phyloP scores from a whole-genome alignment of 2,113 vertebrate genomes.

The Tenebrosternarchus preto region DNA sequence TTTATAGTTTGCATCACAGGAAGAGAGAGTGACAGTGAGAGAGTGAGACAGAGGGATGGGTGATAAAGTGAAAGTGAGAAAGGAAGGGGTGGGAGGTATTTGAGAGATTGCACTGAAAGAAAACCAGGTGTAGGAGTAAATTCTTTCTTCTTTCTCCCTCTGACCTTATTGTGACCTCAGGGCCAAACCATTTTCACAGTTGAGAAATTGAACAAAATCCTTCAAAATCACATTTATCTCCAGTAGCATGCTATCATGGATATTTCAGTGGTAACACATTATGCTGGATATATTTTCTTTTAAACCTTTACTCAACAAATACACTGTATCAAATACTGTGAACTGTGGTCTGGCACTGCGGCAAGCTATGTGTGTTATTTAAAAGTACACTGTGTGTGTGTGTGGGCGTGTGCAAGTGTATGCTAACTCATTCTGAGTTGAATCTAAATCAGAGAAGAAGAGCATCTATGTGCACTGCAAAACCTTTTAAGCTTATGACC shows the following conservation, averaged over 20 bases:
- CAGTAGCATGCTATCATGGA: neutral
- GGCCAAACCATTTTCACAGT: too few relatives aligned
- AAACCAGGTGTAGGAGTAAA: too few relatives aligned
- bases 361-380: neutral
- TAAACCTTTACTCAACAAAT: neutral
- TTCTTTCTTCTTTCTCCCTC: too few relatives aligned
- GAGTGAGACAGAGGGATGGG: neutral
- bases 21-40: neutral
- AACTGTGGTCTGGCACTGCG: neutral
- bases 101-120: too few relatives aligned
- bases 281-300: neutral
- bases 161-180: too few relatives aligned
- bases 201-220: neutral
- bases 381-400: neutral
- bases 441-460: neutral
- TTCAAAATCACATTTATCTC: neutral
- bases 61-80: neutral
- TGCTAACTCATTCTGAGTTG: neutral
- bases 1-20: too few relatives aligned
- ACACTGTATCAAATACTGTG: neutral
- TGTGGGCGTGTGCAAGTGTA: neutral
- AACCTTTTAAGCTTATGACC: too few relatives aligned
- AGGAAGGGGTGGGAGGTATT: neutral
- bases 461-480: neutral
- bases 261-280: neutral